Evolutionary conservation across 2,888 invertebrate species (phyloP), one percentile per base, ranked within the genome.

Genomic region (Zaprionus bogoriensis): DNA sequence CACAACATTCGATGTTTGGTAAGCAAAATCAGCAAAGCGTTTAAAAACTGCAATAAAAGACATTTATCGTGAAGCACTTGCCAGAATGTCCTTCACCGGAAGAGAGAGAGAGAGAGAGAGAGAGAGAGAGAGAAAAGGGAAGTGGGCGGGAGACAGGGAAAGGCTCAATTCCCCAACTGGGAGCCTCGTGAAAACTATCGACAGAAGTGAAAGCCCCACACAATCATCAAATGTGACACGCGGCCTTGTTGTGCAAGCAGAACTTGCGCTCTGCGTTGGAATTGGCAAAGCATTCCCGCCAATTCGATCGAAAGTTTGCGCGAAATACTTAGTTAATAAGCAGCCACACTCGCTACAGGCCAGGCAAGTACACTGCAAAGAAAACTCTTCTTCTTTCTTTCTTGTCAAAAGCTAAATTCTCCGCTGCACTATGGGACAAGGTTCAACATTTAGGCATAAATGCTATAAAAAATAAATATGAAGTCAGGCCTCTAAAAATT

Each of bases 11-110:
- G 73, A 81, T 78, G 74, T 75, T 66, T 67, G 64, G 69, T 69
- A 70, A 69, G 81, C 73, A 68, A 83, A 81, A 83, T 83, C 81
- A 83, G 74, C 80, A 81, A 81, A 79, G 83, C 80, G 86, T 81
- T 81, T 82, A 81, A 85, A 85, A 85, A 81, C 80, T 74, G 86
- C 80, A 81, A 80, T 80, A 80, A 80, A 85, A 70, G 46, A 79
- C 80, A 80, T 85, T 80, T 85, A 82, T 82, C 72, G 71, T 74
- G 67, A 3, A 14, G 32, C 10, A 17, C 4, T 45, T 45, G 73
- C 54, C 53, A 85, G 67, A 70, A 65, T 82, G 83, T 67, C 76
- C 85, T 75, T 81, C 64, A 67, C 62, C 39, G 41, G 14, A 36
- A 25, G 39, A 30, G 22, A 12, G 3, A 36, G 0, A 32, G 32